Base-by-base conservation (phyloP, 2,888 invertebrate genomes). In the Lysandra coridon region DNA sequence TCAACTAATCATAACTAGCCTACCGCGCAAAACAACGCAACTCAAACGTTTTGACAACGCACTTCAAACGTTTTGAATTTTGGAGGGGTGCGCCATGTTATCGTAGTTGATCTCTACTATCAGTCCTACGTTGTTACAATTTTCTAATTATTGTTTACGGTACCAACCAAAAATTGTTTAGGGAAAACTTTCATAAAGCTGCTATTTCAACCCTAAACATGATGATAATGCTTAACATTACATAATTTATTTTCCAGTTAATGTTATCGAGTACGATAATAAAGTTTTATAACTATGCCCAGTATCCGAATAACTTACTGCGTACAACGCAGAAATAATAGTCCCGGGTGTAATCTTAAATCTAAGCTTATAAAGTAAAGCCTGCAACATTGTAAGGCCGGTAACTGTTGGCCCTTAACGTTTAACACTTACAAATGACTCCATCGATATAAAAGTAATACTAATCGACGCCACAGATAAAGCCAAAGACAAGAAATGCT, bases 371-470 rank as follows among this genome's bases (percentile, higher is more conserved):
- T 53, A 57, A 30, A 57, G 76, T 76, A 76, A 76, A 76, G 57
- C 33, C 37, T 69, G 69, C 69, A 69, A 76, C 76, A 76, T 53
- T 76, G 76, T 76, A 76, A 33, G 76, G 30, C 30, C 10, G 23
- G 69, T 33, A 76, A 57, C 53, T 76, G 75, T 30, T 40, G 53
- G 75, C 53, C 75, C 79, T 78, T 80, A 69, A 79, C 78, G 75
- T 80, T 80, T 74, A 74, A 78, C 80, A 79, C 79, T 82, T 81
- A 76, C 44, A 79, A 79, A 77, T 79, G 80, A 80, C 77, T 81
- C 80, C 74, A 79, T 75, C 79, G 78, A 81, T 83, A 81, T 79
- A 81, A 82, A 81, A 81, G 78, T 80, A 80, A 81, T 82, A 80
- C 79, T 82, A 81, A 82, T 82, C 81, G 81, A 82, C 81, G 76